Percentiles rank a stretch among this genome's conserved stretches.
Evolutionary conservation across 35 echinoderm and acorn worm genomes (phyloP).

Genomic region (Eucidaris tribuloides): DNA sequence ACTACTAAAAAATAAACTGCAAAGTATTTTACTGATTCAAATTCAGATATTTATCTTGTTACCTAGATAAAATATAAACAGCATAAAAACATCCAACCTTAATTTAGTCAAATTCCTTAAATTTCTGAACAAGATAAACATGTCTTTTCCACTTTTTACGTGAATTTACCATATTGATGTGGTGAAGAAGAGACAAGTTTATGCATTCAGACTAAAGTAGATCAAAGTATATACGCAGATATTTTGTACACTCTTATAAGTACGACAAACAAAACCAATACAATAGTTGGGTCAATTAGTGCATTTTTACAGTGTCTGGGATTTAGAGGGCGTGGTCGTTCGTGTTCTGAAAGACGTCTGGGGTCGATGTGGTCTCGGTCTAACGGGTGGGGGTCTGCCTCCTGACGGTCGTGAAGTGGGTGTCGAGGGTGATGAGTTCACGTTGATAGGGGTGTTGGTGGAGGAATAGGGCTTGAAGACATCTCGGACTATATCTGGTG

Average conservation of each 20-base stretch:
- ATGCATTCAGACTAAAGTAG: not conserved
- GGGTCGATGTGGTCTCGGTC: constrained; percentile 28
- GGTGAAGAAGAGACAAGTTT: not conserved
- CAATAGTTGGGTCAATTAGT: no score
- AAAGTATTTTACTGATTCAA: no score
- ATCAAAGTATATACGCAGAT: not conserved
- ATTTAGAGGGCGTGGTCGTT: not conserved
- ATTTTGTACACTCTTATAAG: not conserved
- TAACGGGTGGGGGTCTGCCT: constrained; percentile 19
- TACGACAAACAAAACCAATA: not conserved
- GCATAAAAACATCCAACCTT: no score
- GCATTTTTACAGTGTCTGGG: constrained; percentile 2
- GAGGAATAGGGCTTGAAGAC: not conserved
- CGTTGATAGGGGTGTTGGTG: not conserved
- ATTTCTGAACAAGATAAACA: no score
- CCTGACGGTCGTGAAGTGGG: not conserved
- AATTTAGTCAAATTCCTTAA: no score
- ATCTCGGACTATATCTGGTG: constrained; percentile 34
- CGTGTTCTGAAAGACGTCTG: constrained; percentile 27
- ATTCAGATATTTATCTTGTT: no score
- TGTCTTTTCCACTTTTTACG: no score
- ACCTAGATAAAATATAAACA: no score
- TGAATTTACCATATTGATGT: no score
- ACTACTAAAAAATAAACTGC: no score
- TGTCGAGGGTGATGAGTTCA: not conserved